A percentile compares a stretch with the other conserved stretches of the same genome.
These are phyloP conservation scores for Platypus cylindrus DNA, from an alignment of 2,888 invertebrate species.

Conservation along the genomic window DNA sequence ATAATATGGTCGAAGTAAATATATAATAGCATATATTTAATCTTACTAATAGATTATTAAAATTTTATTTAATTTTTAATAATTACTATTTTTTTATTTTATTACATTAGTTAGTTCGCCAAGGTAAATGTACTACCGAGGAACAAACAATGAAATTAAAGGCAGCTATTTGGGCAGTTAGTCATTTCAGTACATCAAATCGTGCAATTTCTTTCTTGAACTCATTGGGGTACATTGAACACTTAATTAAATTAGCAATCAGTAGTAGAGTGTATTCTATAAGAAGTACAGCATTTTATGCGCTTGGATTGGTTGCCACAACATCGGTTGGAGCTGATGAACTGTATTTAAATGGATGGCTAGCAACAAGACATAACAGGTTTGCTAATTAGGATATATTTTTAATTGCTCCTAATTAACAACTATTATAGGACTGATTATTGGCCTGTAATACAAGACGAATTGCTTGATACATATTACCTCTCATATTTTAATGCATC, in stretches of 20 bases:
- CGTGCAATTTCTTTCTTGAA: constrained; percentile 64
- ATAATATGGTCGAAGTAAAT: constrained; percentile 19
- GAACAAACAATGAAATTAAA: constrained; percentile 68
- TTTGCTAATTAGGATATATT: constrained; percentile 1
- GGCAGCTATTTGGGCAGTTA: constrained; percentile 79
- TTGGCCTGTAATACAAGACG: constrained; percentile 63
- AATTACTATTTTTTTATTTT: constrained; percentile 13
- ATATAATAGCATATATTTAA: not conserved
- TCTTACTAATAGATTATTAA: not conserved
- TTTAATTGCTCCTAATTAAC: not conserved
- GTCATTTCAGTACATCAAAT: constrained; percentile 67
- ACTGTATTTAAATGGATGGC: constrained; percentile 58
- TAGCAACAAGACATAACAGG: constrained; percentile 58
- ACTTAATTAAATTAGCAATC: constrained; percentile 57
- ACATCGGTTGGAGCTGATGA: constrained; percentile 73
- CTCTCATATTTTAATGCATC: constrained; percentile 17
- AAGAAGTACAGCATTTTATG: constrained; percentile 80
- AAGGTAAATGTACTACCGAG: constrained; percentile 48
- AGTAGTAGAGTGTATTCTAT: constrained; percentile 75
- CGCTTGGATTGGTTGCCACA: constrained; percentile 72
- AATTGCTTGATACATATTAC: constrained; percentile 30
- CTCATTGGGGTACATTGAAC: constrained; percentile 34
- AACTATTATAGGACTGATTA: constrained; percentile 48
- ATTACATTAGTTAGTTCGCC: constrained; percentile 31
- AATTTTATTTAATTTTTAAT: not conserved